These are phyloP conservation scores for Bubo scandiacus DNA, from an alignment of 2,113 vertebrate species.

Conservation along the genomic window DNA sequence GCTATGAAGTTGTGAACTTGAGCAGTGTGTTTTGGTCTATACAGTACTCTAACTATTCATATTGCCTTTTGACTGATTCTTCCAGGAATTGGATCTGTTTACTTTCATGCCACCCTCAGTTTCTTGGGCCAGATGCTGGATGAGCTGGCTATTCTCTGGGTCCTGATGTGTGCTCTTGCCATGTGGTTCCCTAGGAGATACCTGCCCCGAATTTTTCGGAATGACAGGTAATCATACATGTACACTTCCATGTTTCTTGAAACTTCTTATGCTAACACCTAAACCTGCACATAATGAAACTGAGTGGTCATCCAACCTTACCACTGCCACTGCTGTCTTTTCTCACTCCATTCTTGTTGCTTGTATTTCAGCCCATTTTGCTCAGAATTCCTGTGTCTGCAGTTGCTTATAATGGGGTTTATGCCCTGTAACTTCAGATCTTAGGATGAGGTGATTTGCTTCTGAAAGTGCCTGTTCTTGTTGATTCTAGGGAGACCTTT, in stretches of 20 bases:
- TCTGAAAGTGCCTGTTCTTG: neutral
- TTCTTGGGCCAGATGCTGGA: slow-evolving; percentile 98
- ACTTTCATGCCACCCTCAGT: slow-evolving; percentile 97
- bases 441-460: neutral
- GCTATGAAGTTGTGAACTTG: neutral
- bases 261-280: neutral
- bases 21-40: neutral
- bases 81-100: slow-evolving; percentile 94
- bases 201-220: slow-evolving; percentile 90
- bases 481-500: neutral
- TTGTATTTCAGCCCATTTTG: neutral
- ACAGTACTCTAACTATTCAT: neutral
- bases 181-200: slow-evolving; percentile 99
- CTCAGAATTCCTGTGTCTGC: neutral
- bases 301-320: neutral
- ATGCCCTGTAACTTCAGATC: neutral
- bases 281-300: neutral
- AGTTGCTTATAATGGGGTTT: neutral
- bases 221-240: slow-evolving; percentile 81
- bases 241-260: neutral
- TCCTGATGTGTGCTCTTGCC: slow-evolving; percentile 95
- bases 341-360: neutral
- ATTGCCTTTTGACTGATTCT: slow-evolving; percentile 28
- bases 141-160: slow-evolving; percentile 95
- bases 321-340: neutral